Evolutionary conservation across 2,888 invertebrate species (phyloP).

Genomic region (Nudaria mundana): DNA sequence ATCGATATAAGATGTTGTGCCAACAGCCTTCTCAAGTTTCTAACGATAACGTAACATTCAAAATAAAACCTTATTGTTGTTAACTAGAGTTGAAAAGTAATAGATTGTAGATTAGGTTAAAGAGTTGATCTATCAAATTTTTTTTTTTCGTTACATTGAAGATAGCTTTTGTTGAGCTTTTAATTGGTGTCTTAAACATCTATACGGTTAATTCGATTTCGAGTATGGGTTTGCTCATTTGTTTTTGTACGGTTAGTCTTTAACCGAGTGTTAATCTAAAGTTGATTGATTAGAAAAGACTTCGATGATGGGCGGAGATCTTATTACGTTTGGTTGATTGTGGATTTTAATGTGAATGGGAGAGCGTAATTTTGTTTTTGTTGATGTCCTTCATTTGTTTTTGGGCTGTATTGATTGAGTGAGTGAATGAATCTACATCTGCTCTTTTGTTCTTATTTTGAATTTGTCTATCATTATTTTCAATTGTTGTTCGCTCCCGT

Average conservation of each 20-base stretch:
- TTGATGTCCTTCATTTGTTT: conserved; percentile 24
- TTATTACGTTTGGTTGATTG: conserved; percentile 47
- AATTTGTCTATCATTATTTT: too few relatives aligned
- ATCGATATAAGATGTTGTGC: conserved; percentile 81
- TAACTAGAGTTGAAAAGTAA: conserved; percentile 20
- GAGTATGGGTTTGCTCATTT: conserved; percentile 63
- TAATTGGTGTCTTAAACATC: conserved; percentile 79
- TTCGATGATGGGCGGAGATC: conserved; percentile 56
- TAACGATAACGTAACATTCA: conserved; percentile 4
- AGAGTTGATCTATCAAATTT: conserved; percentile 79
- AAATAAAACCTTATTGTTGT: conserved; percentile 31
- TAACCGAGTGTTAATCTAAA: conserved; percentile 69
- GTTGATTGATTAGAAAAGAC: conserved; percentile 74
- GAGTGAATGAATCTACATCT: neutral
- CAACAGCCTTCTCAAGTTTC: conserved; percentile 74
- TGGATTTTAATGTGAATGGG: conserved; percentile 43
- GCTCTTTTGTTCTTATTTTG: neutral
- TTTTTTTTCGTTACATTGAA: conserved; percentile 75
- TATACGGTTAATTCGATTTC: conserved; percentile 76
- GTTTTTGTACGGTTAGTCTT: conserved; percentile 65
- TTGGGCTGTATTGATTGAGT: neutral
- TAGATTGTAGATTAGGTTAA: conserved; percentile 72
- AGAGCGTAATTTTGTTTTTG: conserved; percentile 36
- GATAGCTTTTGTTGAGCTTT: conserved; percentile 77
- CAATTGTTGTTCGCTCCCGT: too few relatives aligned